These are phyloP conservation scores for Drosophila santomea DNA, from an alignment of 1,140 invertebrate genomes.

Conservation along the genomic window DNA sequence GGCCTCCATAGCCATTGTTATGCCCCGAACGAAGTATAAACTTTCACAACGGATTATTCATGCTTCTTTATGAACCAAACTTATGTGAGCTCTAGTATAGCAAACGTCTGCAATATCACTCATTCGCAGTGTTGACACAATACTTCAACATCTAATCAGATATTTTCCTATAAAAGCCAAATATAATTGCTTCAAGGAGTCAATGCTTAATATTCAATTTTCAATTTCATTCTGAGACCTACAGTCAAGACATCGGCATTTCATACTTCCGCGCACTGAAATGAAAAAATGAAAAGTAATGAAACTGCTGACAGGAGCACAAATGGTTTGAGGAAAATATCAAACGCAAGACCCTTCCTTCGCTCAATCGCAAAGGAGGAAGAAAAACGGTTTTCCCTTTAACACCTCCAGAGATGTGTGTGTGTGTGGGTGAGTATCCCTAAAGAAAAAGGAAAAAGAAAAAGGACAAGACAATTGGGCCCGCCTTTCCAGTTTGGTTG, in stretches of 20 bases:
- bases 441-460: conserved; percentile 22
- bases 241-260: conserved; percentile 41
- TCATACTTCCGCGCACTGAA: conserved; percentile 12
- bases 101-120: background rate
- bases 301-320: conserved; percentile 54
- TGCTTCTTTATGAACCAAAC: background rate
- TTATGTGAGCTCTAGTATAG: background rate
- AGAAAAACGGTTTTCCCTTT: conserved; percentile 16
- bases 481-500: conserved; percentile 14
- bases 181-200: conserved; percentile 1
- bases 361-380: background rate
- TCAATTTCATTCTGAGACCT: conserved; percentile 25
- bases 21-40: conserved; percentile 3
- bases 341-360: conserved; percentile 21
- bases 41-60: conserved; percentile 2
- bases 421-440: conserved; percentile 4
- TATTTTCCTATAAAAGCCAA: background rate
- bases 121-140: too few species aligned
- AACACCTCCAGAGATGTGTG: conserved; percentile 25
- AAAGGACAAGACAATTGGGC: conserved; percentile 41
- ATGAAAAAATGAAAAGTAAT: conserved; percentile 52
- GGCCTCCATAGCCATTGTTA: conserved; percentile 12
- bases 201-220: conserved; percentile 38
- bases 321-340: conserved; percentile 39
- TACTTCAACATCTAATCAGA: too few species aligned